A percentile compares a stretch with the other conserved stretches of the same genome.
These are phyloP conservation scores for Xestoiulus laeticollis DNA, from an alignment of 2,888 invertebrate species.

Conservation along the genomic window DNA sequence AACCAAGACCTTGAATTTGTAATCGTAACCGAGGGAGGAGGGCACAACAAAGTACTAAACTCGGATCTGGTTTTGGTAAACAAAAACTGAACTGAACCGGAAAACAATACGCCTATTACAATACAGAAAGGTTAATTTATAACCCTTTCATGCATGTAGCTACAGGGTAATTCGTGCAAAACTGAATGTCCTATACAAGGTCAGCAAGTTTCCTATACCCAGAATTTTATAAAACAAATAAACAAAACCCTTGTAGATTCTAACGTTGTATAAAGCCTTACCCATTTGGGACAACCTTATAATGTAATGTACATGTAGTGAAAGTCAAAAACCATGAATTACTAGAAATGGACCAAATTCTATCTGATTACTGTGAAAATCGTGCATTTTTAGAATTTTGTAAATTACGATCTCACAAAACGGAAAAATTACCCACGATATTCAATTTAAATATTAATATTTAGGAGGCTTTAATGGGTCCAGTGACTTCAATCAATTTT, in stretches of 20 bases:
- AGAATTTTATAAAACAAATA: not conserved
- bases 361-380: too few relatives aligned
- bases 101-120: not conserved
- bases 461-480: too few relatives aligned
- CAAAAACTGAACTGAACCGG: conserved; percentile 28
- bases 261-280: not conserved
- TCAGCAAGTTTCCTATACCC: not conserved
- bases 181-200: not conserved
- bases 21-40: not conserved
- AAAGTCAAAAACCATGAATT: too few relatives aligned
- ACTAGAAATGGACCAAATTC: too few relatives aligned
- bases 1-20: not conserved
- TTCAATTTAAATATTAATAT: too few relatives aligned
- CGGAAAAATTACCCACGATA: too few relatives aligned
- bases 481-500: too few relatives aligned
- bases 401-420: too few relatives aligned
- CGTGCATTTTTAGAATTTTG: too few relatives aligned
- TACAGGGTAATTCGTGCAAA: not conserved
- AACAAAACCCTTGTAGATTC: not conserved
- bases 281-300: too few relatives aligned
- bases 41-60: not conserved
- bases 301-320: too few relatives aligned
- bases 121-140: not conserved
- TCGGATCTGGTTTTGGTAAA: not conserved
- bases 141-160: not conserved